Evolutionary conservation across 2,113 vertebrate species (phyloP).

Genomic region (Galeopterus variegatus): DNA sequence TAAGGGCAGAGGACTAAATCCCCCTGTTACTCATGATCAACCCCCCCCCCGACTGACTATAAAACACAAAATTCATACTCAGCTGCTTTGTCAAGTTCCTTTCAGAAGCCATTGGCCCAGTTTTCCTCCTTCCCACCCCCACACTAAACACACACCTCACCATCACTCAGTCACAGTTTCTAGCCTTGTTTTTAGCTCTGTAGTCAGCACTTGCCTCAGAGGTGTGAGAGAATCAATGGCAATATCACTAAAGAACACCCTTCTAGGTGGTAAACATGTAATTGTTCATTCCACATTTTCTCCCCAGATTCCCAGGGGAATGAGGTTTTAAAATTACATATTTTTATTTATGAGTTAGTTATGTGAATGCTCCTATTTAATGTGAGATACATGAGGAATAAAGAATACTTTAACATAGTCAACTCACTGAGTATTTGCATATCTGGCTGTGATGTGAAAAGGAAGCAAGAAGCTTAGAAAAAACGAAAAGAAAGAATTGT

Average conservation of each 20-base stretch:
- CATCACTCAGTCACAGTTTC: background rate
- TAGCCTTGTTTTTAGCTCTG: constrained; percentile 47
- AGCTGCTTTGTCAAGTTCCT: background rate
- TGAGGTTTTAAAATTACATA: constrained; percentile 11
- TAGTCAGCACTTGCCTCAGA: constrained; percentile 43
- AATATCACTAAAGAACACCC: background rate
- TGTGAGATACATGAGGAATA: background rate
- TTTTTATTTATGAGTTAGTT: constrained; percentile 5
- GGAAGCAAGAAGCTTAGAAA: background rate
- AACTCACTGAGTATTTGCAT: background rate
- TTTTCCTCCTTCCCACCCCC: background rate
- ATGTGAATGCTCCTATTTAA: background rate
- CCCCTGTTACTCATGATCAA: background rate
- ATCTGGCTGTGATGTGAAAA: background rate
- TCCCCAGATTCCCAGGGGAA: background rate
- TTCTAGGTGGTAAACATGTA: background rate
- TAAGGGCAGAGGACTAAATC: background rate
- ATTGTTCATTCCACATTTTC: background rate
- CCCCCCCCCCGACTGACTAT: background rate
- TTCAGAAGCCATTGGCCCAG: background rate
- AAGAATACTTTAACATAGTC: background rate
- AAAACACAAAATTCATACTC: background rate
- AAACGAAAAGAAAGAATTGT: background rate
- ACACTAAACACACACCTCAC: background rate
- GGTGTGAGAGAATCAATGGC: background rate